A percentile compares a stretch with the other conserved stretches of the same genome.
Conservation (phyloP, 2,797 vertebrate genomes). For the Manis javanica region DNA sequence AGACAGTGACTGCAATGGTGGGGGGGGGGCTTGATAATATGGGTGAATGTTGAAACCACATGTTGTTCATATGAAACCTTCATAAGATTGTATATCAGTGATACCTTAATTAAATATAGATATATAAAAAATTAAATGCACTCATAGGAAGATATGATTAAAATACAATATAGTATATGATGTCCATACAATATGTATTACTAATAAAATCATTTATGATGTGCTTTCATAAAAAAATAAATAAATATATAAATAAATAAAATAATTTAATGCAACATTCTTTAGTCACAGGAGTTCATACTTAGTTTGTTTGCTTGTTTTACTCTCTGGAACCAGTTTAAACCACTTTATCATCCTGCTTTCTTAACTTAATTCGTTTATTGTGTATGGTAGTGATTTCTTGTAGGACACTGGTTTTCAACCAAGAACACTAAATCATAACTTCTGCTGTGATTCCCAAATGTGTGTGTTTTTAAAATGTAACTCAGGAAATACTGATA, state of each 20-base stretch:
- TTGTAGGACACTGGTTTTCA: neutral
- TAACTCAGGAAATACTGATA: neutral
- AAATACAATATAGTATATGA: neutral
- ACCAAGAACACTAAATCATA: neutral
- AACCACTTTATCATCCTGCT: neutral
- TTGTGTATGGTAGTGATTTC: neutral
- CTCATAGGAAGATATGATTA: neutral
- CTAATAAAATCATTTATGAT: constrained; percentile 6
- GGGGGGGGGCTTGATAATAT: too few relatives aligned
- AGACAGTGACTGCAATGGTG: too few relatives aligned
- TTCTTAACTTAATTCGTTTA: neutral
- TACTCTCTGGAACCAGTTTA: neutral
- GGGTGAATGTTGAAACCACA: too few relatives aligned
- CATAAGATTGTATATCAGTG: too few relatives aligned
- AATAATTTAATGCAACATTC: neutral
- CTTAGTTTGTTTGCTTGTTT: neutral
- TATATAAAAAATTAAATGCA: neutral
- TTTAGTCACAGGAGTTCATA: neutral
- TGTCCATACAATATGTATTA: neutral
- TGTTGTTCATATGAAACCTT: too few relatives aligned
- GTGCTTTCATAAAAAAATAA: constrained; percentile 11
- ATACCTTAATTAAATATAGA: too few relatives aligned
- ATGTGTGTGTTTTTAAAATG: neutral
- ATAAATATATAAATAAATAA: too few relatives aligned
- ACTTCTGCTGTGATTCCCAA: neutral